Percentiles rank a stretch among this genome's conserved stretches.
phyloP scores from a whole-genome alignment of 2,888 invertebrate genomes.

The Eremobia ochroleuca region DNA sequence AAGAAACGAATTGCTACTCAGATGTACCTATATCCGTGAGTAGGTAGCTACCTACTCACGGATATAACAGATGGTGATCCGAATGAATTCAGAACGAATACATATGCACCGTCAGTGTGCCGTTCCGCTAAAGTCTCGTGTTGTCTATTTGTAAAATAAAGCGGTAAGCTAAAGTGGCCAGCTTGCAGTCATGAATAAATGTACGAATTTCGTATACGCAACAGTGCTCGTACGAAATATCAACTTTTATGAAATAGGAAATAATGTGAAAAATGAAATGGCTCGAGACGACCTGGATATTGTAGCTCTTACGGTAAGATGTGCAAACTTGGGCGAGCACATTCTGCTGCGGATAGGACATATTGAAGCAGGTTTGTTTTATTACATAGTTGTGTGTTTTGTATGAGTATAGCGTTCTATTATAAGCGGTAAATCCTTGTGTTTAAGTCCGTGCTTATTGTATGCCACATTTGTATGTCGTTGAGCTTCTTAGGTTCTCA shows the following conservation, averaged over 20 bases:
- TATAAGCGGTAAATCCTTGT: conserved; percentile 21
- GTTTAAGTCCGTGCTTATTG: background rate
- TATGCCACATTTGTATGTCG: background rate
- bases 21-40: no score
- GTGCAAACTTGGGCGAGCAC: conserved; percentile 59
- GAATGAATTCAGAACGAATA: conserved; percentile 62
- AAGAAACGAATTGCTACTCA: conserved; percentile 61
- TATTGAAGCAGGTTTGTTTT: conserved; percentile 57
- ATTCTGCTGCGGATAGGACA: conserved; percentile 66
- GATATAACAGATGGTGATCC: conserved; percentile 62
- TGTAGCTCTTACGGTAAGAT: conserved; percentile 59
- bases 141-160: conserved; percentile 76
- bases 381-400: conserved; percentile 32
- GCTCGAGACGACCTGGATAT: conserved; percentile 74
- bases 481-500: background rate
- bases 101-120: conserved; percentile 58
- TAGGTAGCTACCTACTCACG: conserved; percentile 59
- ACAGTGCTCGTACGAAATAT: conserved; percentile 71
- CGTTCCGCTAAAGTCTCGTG: conserved; percentile 67
- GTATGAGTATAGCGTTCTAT: conserved; percentile 26
- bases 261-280: conserved; percentile 79
- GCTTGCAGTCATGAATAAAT: conserved; percentile 78
- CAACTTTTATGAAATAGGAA: conserved; percentile 77
- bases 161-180: conserved; percentile 71
- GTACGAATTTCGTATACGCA: conserved; percentile 75